These are phyloP conservation scores for Pipistrellus nathusii DNA, from an alignment of 2,797 vertebrate genomes.

Conservation along the genomic window DNA sequence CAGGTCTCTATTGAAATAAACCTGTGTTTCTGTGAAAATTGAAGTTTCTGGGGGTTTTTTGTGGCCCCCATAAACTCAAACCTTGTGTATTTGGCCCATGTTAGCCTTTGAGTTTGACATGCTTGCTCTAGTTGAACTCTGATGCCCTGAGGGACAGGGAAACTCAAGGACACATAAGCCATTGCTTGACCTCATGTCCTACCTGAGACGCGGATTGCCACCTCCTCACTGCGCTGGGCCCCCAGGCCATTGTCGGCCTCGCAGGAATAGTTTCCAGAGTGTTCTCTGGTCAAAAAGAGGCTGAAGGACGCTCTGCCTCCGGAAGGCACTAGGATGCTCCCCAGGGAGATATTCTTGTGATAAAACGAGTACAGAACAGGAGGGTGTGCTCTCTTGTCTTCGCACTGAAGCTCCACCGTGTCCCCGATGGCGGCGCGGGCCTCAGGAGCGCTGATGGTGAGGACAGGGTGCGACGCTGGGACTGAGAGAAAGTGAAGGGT, in stretches of 20 bases:
- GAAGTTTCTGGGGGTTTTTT: no score
- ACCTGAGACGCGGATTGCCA: background rate
- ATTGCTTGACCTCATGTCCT: background rate
- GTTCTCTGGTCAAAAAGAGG: background rate
- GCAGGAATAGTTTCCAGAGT: conserved; percentile 32
- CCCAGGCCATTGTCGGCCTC: conserved; percentile 1
- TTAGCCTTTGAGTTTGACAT: no score
- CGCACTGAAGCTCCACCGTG: conserved; percentile 12
- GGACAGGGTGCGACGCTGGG: background rate
- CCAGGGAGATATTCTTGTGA: background rate
- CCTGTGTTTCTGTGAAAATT: no score
- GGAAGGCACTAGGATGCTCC: background rate
- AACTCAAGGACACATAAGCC: background rate
- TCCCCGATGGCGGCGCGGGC: background rate
- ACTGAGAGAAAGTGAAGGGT: background rate
- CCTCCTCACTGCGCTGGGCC: background rate
- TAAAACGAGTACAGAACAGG: background rate
- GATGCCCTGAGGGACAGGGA: background rate
- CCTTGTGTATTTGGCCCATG: no score
- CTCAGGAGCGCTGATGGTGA: background rate
- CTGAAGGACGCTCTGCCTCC: background rate
- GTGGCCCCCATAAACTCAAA: no score
- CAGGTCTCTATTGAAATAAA: no score
- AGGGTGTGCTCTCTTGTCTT: conserved; percentile 45
- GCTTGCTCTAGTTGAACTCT: background rate